Percentiles rank a stretch among this genome's conserved stretches.
Evolutionary conservation across 1,140 invertebrate species (phyloP).

Genomic region (Oreohelix idahoensis): DNA sequence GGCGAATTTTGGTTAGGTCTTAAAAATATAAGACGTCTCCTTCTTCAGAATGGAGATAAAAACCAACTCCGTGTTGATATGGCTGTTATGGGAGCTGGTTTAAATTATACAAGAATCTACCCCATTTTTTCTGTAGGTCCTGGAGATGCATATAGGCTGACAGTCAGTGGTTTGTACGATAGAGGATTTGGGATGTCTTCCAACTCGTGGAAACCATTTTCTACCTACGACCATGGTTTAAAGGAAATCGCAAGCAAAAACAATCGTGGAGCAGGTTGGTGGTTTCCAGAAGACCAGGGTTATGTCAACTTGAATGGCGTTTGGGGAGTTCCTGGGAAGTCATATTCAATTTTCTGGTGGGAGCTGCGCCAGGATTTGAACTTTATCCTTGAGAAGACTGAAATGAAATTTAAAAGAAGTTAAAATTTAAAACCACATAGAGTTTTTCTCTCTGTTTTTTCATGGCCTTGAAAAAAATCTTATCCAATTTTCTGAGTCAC

Average conservation of each 20-base stretch:
- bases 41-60: not conserved
- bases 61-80: constrained; percentile 22
- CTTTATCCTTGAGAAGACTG: not conserved
- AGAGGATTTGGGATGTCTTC: constrained; percentile 9
- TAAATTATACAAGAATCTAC: constrained; percentile 24
- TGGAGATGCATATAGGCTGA: not conserved
- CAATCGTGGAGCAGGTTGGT: constrained; percentile 1
- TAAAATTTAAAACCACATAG: not conserved
- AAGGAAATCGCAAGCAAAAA: too few species aligned
- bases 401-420: constrained; percentile 27
- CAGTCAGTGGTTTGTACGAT: constrained; percentile 2
- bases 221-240: constrained; percentile 16
- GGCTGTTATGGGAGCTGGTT: not conserved
- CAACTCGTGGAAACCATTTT: not conserved
- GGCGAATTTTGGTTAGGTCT: constrained; percentile 59
- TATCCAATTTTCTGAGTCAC: too few species aligned
- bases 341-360: not conserved
- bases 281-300: constrained; percentile 10
- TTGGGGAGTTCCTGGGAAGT: not conserved
- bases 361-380: not conserved
- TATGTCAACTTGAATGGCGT: constrained; percentile 27
- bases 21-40: constrained; percentile 17
- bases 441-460: too few species aligned
- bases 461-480: too few species aligned
- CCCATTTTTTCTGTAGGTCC: constrained; percentile 5